Evolutionary conservation across 2,113 vertebrate genomes (phyloP).

Genomic region (Lipophrys pholis): DNA sequence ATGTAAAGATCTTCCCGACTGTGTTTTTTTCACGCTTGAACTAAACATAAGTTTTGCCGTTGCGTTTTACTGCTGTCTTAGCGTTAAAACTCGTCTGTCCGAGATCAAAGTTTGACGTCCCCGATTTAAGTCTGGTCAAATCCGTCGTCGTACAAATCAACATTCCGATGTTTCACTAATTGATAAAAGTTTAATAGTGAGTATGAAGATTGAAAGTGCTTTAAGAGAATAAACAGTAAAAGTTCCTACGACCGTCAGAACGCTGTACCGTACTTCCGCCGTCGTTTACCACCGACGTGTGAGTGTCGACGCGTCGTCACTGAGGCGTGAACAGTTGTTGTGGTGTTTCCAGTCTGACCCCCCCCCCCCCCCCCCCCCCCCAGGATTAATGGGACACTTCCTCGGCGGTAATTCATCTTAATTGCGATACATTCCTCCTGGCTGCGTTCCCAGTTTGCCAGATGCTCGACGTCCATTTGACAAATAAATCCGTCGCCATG

Average conservation of each 20-base stretch:
- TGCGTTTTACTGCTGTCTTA: no score
- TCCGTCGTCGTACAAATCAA: neutral
- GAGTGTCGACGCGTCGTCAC: slow-evolving; percentile 26
- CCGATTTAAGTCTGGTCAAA: neutral
- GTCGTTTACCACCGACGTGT: slow-evolving; percentile 28
- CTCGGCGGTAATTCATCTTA: slow-evolving; percentile 69
- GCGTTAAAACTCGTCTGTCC: no score
- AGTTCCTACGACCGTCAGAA: neutral
- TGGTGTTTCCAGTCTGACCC: slow-evolving; percentile 47
- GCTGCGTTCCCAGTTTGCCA: slow-evolving; percentile 67
- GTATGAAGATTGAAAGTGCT: slow-evolving; percentile 53
- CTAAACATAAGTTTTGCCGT: no score
- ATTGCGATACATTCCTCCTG: slow-evolving; percentile 67
- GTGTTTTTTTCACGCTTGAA: no score
- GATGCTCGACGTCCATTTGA: slow-evolving; percentile 28
- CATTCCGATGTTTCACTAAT: neutral
- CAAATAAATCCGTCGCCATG: no score
- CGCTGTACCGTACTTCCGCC: slow-evolving; percentile 60
- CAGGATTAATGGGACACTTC: slow-evolving; percentile 74
- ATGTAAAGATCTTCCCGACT: no score
- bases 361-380: slow-evolving; percentile 10
- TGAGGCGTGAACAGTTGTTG: slow-evolving; percentile 56
- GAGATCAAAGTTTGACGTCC: no score
- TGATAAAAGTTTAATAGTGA: slow-evolving; percentile 26
- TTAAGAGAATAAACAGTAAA: slow-evolving; percentile 34